Base-by-base conservation (phyloP, 92 coral and sea anemone species). In the Phymanthus crucifer region DNA sequence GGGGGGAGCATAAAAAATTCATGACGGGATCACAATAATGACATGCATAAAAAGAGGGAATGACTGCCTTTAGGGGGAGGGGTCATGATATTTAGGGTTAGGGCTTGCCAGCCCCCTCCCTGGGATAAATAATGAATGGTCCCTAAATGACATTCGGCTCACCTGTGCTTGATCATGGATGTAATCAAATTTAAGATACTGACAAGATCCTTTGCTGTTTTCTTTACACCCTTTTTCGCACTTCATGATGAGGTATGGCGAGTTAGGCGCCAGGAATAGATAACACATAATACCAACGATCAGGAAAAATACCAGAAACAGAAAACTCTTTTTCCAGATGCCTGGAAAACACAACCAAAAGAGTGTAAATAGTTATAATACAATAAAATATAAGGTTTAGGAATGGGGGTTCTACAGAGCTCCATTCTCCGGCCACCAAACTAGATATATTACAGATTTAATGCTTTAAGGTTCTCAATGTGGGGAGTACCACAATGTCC, bases 251-350 rank as follows among this genome's bases (percentile, higher is more conserved):
- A 92, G 86, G 72, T 87, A 92, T 1, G 97, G 97, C 40, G 97
- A 92, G 83, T 87, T 92, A 43, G 97, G 97, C 19, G 97, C 94
- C 40, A 92, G 73, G 79, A 92, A 90, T 16, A 92, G 24, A 79
- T 88, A 91, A 61, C 94, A 92, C 67, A 87, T 50, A n/a, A 83
- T 48, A n/a, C 91, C 79, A 18, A 82, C 83, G 27, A 90, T 1
- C 48, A 84, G 75, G 54, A 89, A 89, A 78, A 92, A 92, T 16
- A 86, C 35, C 6, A 77, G 35, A 26, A 92, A 76, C 19, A 67
- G 84, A 3, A 92, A 67, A 21, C 80, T 50, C 24, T 87, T 92
- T 71, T 90, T 92, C 87, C 85, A 81, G 24, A 82, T 29, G 6
- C 93, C 93, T 89, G 47, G 46, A 75, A 57, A 32, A n/a, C 26